Conservation (phyloP, 2,888 invertebrate species). For the Adelphocoris suturalis region DNA sequence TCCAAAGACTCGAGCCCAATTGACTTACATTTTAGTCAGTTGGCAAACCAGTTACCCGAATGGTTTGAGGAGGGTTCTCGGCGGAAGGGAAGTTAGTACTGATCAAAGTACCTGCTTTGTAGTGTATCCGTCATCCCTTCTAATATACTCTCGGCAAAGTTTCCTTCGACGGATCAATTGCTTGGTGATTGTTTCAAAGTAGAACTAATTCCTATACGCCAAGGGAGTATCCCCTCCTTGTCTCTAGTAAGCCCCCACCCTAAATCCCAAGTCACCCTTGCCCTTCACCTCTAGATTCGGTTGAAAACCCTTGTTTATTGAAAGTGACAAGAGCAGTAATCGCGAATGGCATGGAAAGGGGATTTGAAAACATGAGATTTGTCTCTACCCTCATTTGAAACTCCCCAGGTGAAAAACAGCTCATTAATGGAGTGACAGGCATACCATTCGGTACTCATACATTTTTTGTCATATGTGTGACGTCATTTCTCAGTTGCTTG, state of each 20-base stretch:
- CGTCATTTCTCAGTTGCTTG: no score
- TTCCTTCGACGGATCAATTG: conserved; percentile 30
- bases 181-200: conserved; percentile 51
- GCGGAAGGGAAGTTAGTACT: conserved; percentile 24
- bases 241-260: neutral
- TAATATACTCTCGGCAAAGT: conserved; percentile 42
- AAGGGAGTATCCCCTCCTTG: neutral
- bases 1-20: conserved; percentile 41
- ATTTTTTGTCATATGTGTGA: no score
- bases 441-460: no score
- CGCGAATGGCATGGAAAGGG: no score
- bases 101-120: conserved; percentile 55
- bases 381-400: no score
- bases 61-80: conserved; percentile 32
- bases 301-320: neutral
- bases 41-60: conserved; percentile 47
- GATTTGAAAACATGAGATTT: no score
- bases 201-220: conserved; percentile 29
- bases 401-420: no score
- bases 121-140: conserved; percentile 46
- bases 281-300: neutral
- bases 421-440: no score
- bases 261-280: no score
- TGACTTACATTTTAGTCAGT: conserved; percentile 52
- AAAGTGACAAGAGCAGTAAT: conserved; percentile 21